A percentile compares a stretch with the other conserved stretches of the same genome.
Conservation (phyloP, 2,113 vertebrate genomes). For the Lanius ludovicianus region DNA sequence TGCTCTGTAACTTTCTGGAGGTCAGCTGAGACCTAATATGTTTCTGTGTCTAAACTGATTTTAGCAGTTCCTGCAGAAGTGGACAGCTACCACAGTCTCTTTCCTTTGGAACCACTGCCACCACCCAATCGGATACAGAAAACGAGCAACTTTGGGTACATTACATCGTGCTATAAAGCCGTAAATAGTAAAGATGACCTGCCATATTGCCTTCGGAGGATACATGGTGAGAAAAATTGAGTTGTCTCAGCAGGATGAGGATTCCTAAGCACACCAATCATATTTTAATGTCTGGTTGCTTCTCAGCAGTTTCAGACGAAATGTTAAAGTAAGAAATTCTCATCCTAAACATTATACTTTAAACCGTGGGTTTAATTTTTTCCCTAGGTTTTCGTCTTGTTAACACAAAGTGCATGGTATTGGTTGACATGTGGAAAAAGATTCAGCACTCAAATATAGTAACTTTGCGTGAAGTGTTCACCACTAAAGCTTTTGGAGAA, state of each 20-base stretch:
- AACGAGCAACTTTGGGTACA: constrained; percentile 98
- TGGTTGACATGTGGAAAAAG: constrained; percentile 99
- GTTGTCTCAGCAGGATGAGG: background rate
- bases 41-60: constrained; percentile 43
- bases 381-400: constrained; percentile 92
- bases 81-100: constrained; percentile 98
- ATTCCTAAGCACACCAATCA: background rate
- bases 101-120: constrained; percentile 93
- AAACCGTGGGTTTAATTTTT: background rate
- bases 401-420: constrained; percentile 98
- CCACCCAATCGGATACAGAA: constrained; percentile 96
- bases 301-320: background rate
- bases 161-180: constrained; percentile 98
- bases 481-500: constrained; percentile 98
- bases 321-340: background rate
- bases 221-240: constrained; percentile 85
- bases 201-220: constrained; percentile 97
- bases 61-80: constrained; percentile 94
- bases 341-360: background rate
- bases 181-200: constrained; percentile 98
- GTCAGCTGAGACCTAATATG: background rate
- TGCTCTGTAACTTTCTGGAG: background rate
- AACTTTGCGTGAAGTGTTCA: constrained; percentile 96
- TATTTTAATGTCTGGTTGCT: background rate
- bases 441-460: constrained; percentile 98